A percentile compares a stretch with the other conserved stretches of the same genome.
phyloP scores from a whole-genome alignment of 2,888 invertebrate species.

The Acleris holmiana region DNA sequence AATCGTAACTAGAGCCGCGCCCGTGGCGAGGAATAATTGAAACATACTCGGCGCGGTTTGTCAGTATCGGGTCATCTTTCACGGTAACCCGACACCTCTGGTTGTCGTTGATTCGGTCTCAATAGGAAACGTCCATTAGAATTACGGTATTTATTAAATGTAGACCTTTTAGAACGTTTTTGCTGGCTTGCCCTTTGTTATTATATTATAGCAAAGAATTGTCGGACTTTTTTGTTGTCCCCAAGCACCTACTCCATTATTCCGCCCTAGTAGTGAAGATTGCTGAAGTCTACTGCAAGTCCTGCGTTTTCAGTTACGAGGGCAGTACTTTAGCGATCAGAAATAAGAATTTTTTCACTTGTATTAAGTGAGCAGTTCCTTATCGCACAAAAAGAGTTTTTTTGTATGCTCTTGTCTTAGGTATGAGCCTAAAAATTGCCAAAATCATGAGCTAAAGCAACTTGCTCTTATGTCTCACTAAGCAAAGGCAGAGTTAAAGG shows the following conservation, averaged over 20 bases:
- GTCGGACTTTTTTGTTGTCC: background rate
- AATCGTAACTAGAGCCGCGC: conserved; percentile 17
- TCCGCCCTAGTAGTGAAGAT: too few relatives aligned
- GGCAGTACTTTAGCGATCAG: too few relatives aligned
- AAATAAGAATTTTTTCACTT: too few relatives aligned
- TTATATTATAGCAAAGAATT: conserved; percentile 1
- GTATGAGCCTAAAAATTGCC: too few relatives aligned
- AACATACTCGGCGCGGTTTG: conserved; percentile 20
- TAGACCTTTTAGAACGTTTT: conserved; percentile 11
- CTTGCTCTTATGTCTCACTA: too few relatives aligned
- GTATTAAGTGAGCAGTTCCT: background rate
- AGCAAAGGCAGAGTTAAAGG: background rate
- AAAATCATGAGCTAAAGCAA: too few relatives aligned
- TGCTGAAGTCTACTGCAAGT: too few relatives aligned
- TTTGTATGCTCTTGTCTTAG: too few relatives aligned
- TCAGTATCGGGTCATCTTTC: conserved; percentile 31
- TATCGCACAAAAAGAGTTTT: too few relatives aligned
- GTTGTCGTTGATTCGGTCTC: conserved; percentile 34
- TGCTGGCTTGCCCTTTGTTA: background rate
- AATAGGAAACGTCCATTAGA: conserved; percentile 39
- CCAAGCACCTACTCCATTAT: too few relatives aligned
- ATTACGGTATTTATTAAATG: conserved; percentile 37
- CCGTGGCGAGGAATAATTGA: conserved; percentile 41
- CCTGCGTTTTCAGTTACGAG: too few relatives aligned
- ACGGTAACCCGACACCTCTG: conserved; percentile 21